phyloP scores from a whole-genome alignment of 2,797 vertebrate genomes.

The Coracias cyanogaster region DNA sequence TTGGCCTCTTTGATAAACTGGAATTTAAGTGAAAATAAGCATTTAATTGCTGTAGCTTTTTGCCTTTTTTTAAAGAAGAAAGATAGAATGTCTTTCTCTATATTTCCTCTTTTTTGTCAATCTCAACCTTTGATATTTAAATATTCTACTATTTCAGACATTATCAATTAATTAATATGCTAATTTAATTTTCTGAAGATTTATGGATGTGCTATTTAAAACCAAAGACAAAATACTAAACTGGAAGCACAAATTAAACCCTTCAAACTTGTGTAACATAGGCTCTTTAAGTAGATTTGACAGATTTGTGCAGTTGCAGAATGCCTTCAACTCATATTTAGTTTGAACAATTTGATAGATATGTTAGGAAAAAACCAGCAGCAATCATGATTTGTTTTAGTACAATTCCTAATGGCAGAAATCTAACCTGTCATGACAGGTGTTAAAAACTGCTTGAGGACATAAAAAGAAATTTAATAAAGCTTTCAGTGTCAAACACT shows the following conservation, averaged over 20 bases:
- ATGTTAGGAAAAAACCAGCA: neutral
- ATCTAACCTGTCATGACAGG: slow-evolving; percentile 55
- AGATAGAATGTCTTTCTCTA: neutral
- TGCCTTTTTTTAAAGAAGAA: neutral
- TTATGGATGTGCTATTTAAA: slow-evolving; percentile 1
- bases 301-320: slow-evolving; percentile 54
- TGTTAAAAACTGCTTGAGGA: slow-evolving; percentile 60
- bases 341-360: slow-evolving; percentile 64
- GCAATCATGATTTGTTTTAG: slow-evolving; percentile 39
- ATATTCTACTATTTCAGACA: neutral
- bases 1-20: neutral
- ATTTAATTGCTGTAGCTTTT: neutral
- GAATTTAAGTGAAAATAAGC: neutral
- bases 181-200: neutral
- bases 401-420: slow-evolving; percentile 47
- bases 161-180: neutral
- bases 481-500: slow-evolving; percentile 9
- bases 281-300: slow-evolving; percentile 55
- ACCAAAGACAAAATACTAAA: neutral
- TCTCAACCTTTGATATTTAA: neutral
- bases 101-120: neutral
- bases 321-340: slow-evolving; percentile 74
- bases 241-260: neutral
- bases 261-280: neutral
- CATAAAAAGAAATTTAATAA: slow-evolving; percentile 31